These are phyloP conservation scores for Gallinago paraguaiae DNA, from an alignment of 2,113 vertebrate genomes.

Conservation along the genomic window DNA sequence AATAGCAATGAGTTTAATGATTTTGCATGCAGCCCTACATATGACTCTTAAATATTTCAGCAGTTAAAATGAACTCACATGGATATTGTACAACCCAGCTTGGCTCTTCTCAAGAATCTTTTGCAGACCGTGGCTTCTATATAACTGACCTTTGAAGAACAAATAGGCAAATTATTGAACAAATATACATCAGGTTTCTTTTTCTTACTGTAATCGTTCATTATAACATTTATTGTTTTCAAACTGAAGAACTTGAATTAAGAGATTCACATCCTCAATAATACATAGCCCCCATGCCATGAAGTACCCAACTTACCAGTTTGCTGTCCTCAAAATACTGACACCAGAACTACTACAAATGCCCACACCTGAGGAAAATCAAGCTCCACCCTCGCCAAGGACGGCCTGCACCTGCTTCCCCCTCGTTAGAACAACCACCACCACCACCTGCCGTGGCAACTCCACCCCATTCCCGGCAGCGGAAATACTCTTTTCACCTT, in stretches of 20 bases:
- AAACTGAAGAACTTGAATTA: not conserved
- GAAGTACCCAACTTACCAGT: fast-evolving
- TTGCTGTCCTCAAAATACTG: fast-evolving
- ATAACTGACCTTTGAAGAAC: fast-evolving
- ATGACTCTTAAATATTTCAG: fast-evolving
- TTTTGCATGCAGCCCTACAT: fast-evolving
- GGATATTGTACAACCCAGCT: fast-evolving
- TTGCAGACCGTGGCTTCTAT: fast-evolving
- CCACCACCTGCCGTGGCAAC: fast-evolving
- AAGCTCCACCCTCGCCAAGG: fast-evolving
- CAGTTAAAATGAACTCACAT: not conserved
- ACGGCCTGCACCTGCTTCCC: fast-evolving
- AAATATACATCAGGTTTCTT: fast-evolving
- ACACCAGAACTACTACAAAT: too few relatives aligned
- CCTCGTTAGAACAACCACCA: fast-evolving
- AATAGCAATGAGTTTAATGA: fast-evolving
- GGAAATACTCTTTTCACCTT: fast-evolving
- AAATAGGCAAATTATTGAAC: fast-evolving
- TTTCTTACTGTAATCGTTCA: fast-evolving
- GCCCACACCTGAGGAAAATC: fast-evolving
- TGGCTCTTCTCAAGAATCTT: fast-evolving
- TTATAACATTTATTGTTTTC: fast-evolving
- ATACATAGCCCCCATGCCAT: fast-evolving
- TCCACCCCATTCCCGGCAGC: fast-evolving
- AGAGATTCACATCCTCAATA: fast-evolving